Evolutionary conservation across 2,113 vertebrate species (phyloP), one percentile per base, ranked within the genome.

Genomic region (Odobenus rosmarus): DNA sequence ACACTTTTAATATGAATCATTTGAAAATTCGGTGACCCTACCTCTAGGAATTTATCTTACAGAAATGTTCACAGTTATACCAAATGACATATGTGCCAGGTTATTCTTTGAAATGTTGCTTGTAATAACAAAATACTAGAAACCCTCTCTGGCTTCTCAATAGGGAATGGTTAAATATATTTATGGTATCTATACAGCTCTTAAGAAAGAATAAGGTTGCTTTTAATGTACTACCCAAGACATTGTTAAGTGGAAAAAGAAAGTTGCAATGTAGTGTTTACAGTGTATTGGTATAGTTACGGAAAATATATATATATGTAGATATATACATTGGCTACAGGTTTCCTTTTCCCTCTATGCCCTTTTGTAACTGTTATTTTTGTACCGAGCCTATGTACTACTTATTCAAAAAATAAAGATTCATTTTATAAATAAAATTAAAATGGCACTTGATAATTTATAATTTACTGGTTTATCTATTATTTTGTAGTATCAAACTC

Each of bases 321-420:
- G 5, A 31, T 33, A 36, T 12, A 36, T 36, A 28, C 19, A 59
- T 11, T 18, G 71, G 7, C 53, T 85, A 62, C 42, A 80, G 16
- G 24, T 81, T 91, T 92, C 31, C 79, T 89, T 94, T 84, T 92
- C 55, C 36, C 15, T 85, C 26, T 79, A 67, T 88, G 42, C 36
- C 14, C 36, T 62, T 87, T 82, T n/a, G 3, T 74, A 76, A 19
- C 72, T 82, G 79, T 93, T 57, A 92, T 92, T 79, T 90, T 55
- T 64, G 15, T 67, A 36, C 55, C 33, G 51, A 76, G 31, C n/a
- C 74, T 51, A 46, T 81, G 26, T 76, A 13, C 39, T 88, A 59
- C 74, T 96, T 84, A 82, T 76, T 90, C 26, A 86, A 95, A 83
- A 93, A 33, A 24, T 69, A 53, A 96, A 67, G 23, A 31, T 57